These are phyloP conservation scores for Meloidogyne floridensis DNA, from an alignment of 1,140 invertebrate genomes.

Conservation along the genomic window DNA sequence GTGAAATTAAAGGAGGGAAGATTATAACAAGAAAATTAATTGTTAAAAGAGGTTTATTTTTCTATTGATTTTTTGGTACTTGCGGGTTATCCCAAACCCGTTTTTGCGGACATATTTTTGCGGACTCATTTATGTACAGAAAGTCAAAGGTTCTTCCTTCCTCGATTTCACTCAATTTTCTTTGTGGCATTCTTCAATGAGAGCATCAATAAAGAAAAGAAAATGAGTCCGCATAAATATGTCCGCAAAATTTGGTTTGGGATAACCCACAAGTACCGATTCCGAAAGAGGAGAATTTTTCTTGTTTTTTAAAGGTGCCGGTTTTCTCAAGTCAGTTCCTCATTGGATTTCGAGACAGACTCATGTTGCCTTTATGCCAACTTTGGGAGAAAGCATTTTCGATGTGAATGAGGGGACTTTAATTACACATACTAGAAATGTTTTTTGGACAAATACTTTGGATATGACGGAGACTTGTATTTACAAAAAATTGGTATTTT, in stretches of 20 bases:
- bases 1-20: conserved; percentile 52
- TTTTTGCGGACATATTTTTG: too few relatives aligned
- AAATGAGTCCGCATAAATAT: too few relatives aligned
- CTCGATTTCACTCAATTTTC: too few relatives aligned
- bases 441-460: conserved; percentile 50
- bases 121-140: too few relatives aligned
- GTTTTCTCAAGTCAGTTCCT: conserved; percentile 60
- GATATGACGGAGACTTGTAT: conserved; percentile 50
- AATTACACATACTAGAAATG: conserved; percentile 60
- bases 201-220: too few relatives aligned
- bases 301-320: conserved; percentile 44
- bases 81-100: too few relatives aligned
- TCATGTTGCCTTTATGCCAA: conserved; percentile 55
- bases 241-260: too few relatives aligned
- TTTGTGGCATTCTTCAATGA: too few relatives aligned
- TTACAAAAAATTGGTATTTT: conserved; percentile 39
- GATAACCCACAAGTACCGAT: too few relatives aligned
- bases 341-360: conserved; percentile 55
- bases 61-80: too few relatives aligned
- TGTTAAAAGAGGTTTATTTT: conserved; percentile 59
- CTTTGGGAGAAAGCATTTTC: conserved; percentile 54
- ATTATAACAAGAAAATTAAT: conserved; percentile 62
- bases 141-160: too few relatives aligned
- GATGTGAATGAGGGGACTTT: conserved; percentile 51
- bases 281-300: too few relatives aligned